Base-by-base conservation (phyloP, 1,140 invertebrate genomes). In the Drosophila virilis region DNA sequence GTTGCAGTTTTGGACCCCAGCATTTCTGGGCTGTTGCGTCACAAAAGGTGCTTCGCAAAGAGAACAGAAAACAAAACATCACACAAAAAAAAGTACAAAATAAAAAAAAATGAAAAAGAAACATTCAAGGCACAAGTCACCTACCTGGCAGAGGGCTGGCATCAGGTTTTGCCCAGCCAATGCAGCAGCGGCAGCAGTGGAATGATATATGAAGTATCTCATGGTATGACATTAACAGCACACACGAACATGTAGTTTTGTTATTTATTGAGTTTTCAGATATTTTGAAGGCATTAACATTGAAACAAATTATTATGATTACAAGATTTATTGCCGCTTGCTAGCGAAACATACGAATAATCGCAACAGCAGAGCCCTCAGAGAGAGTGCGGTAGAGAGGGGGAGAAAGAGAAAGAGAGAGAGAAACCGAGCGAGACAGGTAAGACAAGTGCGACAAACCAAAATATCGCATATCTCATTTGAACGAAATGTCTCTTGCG, bases 161-260 rank as follows among this genome's bases (percentile, higher is more conserved):
- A 46, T 48, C 66, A 59, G 43, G 66, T 61, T 75, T 74, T 46
- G 78, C 77, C 58, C 42, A 13, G 42, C 57, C 57, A 59, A 59
- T 59, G 55, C 58, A 40, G 38, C 51, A 12, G 32, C 65, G 52
- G 37, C 45, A 22, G 70, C 64, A 73, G 55, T 50, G 59, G 77
- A 89, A 91, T 91, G 90, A 91, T 91, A 91, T 91, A 91, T 91
- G 90, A 91, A 91, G 90, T 91, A 91, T 91, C 90, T 90, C 90
- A 88, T 91, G 81, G 89, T 91, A 91, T 91, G 89, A 91, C 89
- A 91, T 91, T 91, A 91, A 91, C 89, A 91, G 89, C 89, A 91
- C 84, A 85, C 89, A 91, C 89, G 81, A 86, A 89, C 84, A 89
- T 89, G 84, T 89, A 89, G 84, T 89, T 91, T 91, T 91, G 82